Percentiles rank a stretch among this genome's conserved stretches.
phyloP scores from a whole-genome alignment of 1,140 invertebrate genomes.

The Achatina immaculata region DNA sequence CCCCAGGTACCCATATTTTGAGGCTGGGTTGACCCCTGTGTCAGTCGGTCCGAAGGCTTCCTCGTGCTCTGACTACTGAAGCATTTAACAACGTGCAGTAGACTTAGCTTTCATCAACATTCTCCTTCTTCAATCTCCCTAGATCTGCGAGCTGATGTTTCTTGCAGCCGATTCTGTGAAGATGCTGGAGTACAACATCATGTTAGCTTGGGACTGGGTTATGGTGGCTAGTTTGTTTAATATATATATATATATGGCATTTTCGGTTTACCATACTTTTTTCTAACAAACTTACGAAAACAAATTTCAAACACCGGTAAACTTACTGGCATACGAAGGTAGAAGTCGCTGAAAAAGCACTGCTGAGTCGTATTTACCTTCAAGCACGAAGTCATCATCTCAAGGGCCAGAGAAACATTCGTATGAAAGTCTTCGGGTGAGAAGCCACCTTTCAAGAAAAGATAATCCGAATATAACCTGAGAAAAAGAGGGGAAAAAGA shows the following conservation, averaged over 20 bases:
- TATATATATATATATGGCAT: background rate
- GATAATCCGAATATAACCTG: slow-evolving; percentile 60
- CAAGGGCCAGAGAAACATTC: slow-evolving; percentile 44
- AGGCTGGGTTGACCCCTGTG: no score
- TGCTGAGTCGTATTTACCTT: slow-evolving; percentile 41
- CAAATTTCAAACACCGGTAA: background rate
- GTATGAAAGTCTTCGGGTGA: slow-evolving; percentile 49
- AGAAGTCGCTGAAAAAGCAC: slow-evolving; percentile 53
- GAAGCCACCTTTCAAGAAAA: slow-evolving; percentile 53
- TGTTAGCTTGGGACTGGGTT: background rate
- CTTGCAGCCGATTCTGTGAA: no score
- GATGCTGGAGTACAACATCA: no score
- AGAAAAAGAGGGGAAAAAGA: no score
- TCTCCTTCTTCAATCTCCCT: no score
- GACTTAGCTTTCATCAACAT: background rate
- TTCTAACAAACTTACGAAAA: background rate
- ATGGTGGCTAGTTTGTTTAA: background rate
- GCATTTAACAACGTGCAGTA: background rate
- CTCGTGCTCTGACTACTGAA: background rate
- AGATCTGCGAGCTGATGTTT: no score
- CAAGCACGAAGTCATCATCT: slow-evolving; percentile 48
- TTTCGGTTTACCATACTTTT: background rate
- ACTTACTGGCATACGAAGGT: slow-evolving; percentile 45
- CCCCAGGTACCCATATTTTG: no score
- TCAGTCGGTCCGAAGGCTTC: no score